Base-by-base conservation (phyloP, 2,797 vertebrate species). In the Poeciliopsis turneri region DNA sequence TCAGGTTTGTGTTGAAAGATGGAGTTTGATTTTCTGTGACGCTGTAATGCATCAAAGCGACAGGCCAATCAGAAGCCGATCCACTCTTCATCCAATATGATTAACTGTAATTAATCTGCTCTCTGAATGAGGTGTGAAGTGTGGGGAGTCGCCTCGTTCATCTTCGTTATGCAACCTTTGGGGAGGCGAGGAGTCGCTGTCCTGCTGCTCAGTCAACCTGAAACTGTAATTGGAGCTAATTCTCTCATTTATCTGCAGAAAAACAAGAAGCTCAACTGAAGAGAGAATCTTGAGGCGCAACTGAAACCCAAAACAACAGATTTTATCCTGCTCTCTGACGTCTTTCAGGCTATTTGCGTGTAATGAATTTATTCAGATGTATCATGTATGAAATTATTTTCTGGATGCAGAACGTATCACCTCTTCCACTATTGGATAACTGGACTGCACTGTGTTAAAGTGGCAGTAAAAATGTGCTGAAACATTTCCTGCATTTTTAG, bases 81-180 rank as follows among this genome's bases (percentile, higher is more conserved):
- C 74, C 68, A 75, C 90, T 84, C 86, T 81, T 87, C 83, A 84
- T 88, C 89, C 88, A 90, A 69, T 80, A 89, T 87, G 90, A 93
- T 93, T 93, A 92, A 89, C 90, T 89, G 88, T 90, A 94, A 94
- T 94, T 93, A 92, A 94, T 93, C 78, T 79, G 78, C 78, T 89
- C 82, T 87, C 75, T 85, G 83, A 64, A 83, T 80, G 85, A 90
- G 77, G 86, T 87, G 81, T 72, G 84, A 78, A 64, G 79, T 3
- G 76, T 74, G 84, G 82, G n/a, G 75, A 76, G 86, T 77, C 41
- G 59, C 85, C 84, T 93, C 90, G 89, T 93, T 92, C 88, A 85
- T 94, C 91, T 92, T 93, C 82, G 87, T 92, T 91, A 85, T 75
- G 79, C 82, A 87, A 87, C 75, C 1, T 55, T 79, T 69, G 5